Evolutionary conservation across 1,140 invertebrate species (phyloP), one percentile per base, ranked within the genome.

Genomic region (Scaptomyza montana): DNA sequence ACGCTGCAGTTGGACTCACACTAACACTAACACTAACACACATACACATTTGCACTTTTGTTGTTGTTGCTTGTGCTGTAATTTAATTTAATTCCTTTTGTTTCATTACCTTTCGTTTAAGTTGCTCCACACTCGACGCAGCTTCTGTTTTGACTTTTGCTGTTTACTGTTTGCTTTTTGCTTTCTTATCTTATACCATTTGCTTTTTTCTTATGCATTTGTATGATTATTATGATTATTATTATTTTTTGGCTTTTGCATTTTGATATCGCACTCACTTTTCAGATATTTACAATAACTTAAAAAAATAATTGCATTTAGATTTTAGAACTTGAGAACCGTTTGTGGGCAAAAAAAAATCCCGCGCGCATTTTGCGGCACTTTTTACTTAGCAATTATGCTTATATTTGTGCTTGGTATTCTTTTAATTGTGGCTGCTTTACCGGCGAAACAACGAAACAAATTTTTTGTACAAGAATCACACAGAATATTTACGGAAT

Each of bases 361-460:
- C 62, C 53, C 69, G 69, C 69, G 69, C 69, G 69, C 65, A 68
- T 73, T 60, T 73, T 68, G 53, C 62, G 61, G 56, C 55, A 45
- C 50, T 66, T 64, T 59, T 45, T 9, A 3, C 2, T 12, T 30
- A 43, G 10, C 36, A 12, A 12, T 39, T 50, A 19, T 55, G n/a
- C 39, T 19, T 28, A 21, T n/a, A 28, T 33, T 33, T 33, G 7
- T 8, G 47, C 25, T 61, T 47, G 33, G 16, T 21, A 16, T 33
- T 60, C 47, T 28, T 49, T 5, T 5, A 1, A 9, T 7, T 33
- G 3, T 19, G 25, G 16, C 43, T 47, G n/a, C 3, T 57, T 51
- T 61, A 43, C 67, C 67, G 67, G 67, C 30, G 21, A 25, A 25
- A 25, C 21, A 25, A 25, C 67, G 59, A 47, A 61, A 36, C 47